These are phyloP conservation scores for Danio choprae DNA, from an alignment of 2,797 vertebrate genomes.

Conservation along the genomic window DNA sequence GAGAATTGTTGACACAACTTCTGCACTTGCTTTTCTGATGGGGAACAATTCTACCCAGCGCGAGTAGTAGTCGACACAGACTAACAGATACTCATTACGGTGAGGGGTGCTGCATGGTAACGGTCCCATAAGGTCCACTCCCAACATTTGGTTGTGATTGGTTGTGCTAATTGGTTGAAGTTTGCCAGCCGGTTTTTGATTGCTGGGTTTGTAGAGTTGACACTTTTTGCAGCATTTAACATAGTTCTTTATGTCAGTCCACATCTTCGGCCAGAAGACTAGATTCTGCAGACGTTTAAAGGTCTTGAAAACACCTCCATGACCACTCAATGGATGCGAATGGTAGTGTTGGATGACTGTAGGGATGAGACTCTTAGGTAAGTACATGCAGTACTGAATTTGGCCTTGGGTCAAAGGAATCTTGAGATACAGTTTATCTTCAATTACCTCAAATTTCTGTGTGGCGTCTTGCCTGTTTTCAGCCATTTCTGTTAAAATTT, in stretches of 20 bases:
- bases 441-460: too few relatives aligned
- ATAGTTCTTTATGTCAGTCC: not conserved
- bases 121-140: not conserved
- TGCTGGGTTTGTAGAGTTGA: not conserved
- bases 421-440: too few relatives aligned
- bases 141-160: too few relatives aligned
- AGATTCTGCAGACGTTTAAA: not conserved
- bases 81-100: not conserved
- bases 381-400: not conserved
- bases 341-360: not conserved
- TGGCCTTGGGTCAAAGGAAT: too few relatives aligned
- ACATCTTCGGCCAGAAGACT: not conserved
- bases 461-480: too few relatives aligned
- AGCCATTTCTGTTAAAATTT: too few relatives aligned
- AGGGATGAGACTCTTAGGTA: not conserved
- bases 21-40: not conserved
- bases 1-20: not conserved
- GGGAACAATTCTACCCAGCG: conserved; percentile 22
- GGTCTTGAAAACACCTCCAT: not conserved
- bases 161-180: too few relatives aligned
- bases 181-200: not conserved
- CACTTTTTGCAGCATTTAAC: not conserved
- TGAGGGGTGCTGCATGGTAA: not conserved
- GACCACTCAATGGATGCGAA: not conserved
- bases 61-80: not conserved